These are phyloP conservation scores for Salvator merianae DNA, from an alignment of 2,113 vertebrate species.

Conservation along the genomic window DNA sequence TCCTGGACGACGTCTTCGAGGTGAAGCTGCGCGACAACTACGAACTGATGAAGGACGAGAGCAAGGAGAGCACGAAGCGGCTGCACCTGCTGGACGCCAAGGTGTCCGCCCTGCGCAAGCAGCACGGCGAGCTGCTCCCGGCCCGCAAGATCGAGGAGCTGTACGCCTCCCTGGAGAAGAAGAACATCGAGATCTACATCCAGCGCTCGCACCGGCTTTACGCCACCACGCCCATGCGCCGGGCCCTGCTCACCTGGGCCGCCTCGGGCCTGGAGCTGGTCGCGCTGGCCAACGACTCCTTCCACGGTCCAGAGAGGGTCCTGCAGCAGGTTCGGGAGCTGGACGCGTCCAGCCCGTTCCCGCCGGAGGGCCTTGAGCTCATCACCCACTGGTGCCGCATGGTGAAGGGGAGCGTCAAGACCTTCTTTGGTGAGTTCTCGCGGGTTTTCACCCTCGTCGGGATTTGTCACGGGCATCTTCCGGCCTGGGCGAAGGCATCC, in stretches of 20 bases:
- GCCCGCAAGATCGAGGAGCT: constrained; percentile 98
- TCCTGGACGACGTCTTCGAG: constrained; percentile 93
- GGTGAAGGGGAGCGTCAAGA: constrained; percentile 85
- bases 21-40: constrained; percentile 97
- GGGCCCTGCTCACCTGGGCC: constrained; percentile 93
- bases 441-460: background rate
- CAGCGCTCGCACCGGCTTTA: constrained; percentile 95
- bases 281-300: constrained; percentile 85
- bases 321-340: constrained; percentile 88
- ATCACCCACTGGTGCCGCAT: constrained; percentile 94
- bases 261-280: constrained; percentile 86
- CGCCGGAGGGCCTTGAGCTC: constrained; percentile 86
- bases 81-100: constrained; percentile 91
- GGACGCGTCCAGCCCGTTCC: constrained; percentile 88
- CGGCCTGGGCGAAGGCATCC: too few species aligned
- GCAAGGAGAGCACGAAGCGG: constrained; percentile 94
- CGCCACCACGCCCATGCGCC: constrained; percentile 93
- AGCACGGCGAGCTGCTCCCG: constrained; percentile 93
- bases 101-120: constrained; percentile 92
- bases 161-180: constrained; percentile 94
- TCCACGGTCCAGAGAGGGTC: constrained; percentile 86
- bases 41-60: constrained; percentile 97
- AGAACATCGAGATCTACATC: constrained; percentile 98
- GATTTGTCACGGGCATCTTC: too few species aligned
- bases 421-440: constrained; percentile 86